Evolutionary conservation across 2,113 vertebrate genomes (phyloP).

Genomic region (Arothron firmamentum): DNA sequence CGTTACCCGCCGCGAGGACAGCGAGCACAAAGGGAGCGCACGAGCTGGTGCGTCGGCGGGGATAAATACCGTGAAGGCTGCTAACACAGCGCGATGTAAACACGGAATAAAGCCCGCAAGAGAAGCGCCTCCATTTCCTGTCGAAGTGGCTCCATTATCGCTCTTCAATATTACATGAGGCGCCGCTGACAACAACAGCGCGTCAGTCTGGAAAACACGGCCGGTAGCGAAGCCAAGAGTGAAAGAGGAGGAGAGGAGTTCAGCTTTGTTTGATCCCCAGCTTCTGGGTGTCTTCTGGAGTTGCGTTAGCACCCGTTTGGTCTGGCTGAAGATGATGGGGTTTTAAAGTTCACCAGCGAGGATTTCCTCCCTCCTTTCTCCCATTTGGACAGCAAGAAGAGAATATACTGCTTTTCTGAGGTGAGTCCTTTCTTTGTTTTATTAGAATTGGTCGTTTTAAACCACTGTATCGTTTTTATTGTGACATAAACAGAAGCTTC

Average conservation of each 20-base stretch:
- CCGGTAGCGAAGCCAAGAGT: constrained; percentile 24
- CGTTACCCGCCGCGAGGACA: constrained; percentile 34
- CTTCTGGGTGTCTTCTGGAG: constrained; percentile 41
- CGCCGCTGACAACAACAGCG: constrained; percentile 3
- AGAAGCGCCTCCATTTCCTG: constrained; percentile 33
- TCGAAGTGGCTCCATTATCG: constrained; percentile 38
- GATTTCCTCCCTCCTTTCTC: neutral
- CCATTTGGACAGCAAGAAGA: constrained; percentile 2
- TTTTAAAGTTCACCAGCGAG: constrained; percentile 26
- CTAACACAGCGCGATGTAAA: constrained; percentile 54
- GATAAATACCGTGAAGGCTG: constrained; percentile 11
- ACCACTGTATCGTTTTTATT: neutral
- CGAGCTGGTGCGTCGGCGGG: constrained; percentile 8
- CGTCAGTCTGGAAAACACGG: constrained; percentile 34
- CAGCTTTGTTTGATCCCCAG: constrained; percentile 47
- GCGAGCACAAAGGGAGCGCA: constrained; percentile 61
- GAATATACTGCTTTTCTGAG: constrained; percentile 50
- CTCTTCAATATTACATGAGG: constrained; percentile 50
- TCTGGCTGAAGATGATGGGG: constrained; percentile 10
- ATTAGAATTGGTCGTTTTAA: neutral
- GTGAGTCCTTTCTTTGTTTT: constrained; percentile 59
- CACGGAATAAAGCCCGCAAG: constrained; percentile 44
- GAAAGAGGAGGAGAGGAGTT: constrained; percentile 49
- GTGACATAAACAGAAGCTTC: neutral
- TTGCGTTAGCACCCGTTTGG: constrained; percentile 29